Percentiles rank a stretch among this genome's conserved stretches.
Conservation (phyloP, 2,888 invertebrate species). For the Hemaris fuciformis region DNA sequence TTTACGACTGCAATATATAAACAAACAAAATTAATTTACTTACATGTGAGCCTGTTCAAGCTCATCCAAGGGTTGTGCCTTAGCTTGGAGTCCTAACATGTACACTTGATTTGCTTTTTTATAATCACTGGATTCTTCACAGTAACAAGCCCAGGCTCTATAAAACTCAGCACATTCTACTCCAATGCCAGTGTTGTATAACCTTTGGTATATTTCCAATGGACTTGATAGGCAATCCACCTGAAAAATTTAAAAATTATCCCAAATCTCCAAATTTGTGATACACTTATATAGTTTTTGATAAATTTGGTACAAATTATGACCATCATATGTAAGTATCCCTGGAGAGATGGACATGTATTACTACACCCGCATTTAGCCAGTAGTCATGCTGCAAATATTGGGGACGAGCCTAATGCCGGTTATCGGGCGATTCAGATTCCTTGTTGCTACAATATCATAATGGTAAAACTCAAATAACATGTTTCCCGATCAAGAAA, state of each 20-base stretch:
- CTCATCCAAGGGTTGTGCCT: conserved; percentile 90
- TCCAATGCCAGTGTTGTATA: conserved; percentile 91
- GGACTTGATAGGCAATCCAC: conserved; percentile 89
- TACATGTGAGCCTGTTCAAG: conserved; percentile 88
- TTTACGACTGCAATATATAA: neutral
- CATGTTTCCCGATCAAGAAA: no score
- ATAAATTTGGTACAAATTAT: no score
- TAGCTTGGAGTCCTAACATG: conserved; percentile 86
- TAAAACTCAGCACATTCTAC: conserved; percentile 92
- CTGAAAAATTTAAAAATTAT: conserved; percentile 68
- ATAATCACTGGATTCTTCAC: conserved; percentile 90
- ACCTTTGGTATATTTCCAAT: conserved; percentile 89
- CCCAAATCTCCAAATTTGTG: neutral
- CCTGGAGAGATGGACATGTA: no score
- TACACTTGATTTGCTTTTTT: conserved; percentile 92
- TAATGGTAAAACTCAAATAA: no score
- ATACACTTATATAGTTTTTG: no score
- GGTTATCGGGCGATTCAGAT: no score
- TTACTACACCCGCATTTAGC: no score
- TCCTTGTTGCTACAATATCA: no score
- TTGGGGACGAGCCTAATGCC: no score
- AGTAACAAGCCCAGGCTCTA: conserved; percentile 93
- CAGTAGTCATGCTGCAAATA: no score
- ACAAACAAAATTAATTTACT: conserved; percentile 35
- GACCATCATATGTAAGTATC: no score